Conservation (phyloP, 2,113 vertebrate species). For the Kryptolebias marmoratus region DNA sequence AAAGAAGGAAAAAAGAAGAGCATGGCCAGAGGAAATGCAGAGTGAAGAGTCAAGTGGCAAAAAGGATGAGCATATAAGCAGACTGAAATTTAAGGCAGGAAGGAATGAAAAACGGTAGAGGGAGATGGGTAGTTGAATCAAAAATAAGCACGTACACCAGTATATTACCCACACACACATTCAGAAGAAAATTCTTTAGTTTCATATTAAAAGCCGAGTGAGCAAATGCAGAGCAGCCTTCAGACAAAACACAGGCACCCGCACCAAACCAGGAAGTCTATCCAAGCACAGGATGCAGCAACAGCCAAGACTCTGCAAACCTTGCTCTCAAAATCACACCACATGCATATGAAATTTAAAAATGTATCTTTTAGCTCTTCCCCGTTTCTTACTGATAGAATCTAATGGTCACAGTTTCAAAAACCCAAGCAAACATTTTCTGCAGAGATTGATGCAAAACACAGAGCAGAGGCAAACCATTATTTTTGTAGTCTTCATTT, state of each 20-base stretch:
- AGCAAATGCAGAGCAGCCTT: slow-evolving; percentile 56
- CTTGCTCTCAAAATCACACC: slow-evolving; percentile 20
- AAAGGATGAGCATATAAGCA: slow-evolving; percentile 48
- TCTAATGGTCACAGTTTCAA: too few relatives aligned
- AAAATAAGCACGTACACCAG: slow-evolving; percentile 25
- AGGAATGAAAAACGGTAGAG: background rate
- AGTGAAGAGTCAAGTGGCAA: slow-evolving; percentile 43
- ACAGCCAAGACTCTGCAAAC: slow-evolving; percentile 43
- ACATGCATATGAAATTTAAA: background rate
- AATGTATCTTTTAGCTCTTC: background rate
- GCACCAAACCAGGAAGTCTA: slow-evolving; percentile 53
- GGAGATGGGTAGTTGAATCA: background rate
- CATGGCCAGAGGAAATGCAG: slow-evolving; percentile 22
- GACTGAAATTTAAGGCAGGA: slow-evolving; percentile 41
- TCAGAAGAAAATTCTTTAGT: slow-evolving; percentile 12
- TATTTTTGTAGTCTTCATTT: background rate
- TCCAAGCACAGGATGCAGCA: slow-evolving; percentile 47
- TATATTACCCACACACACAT: background rate
- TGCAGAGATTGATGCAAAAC: background rate
- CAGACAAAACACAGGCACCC: slow-evolving; percentile 48
- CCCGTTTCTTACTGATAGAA: background rate
- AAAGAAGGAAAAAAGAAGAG: background rate
- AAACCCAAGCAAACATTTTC: background rate
- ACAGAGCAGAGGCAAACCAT: background rate
- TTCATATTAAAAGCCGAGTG: slow-evolving; percentile 51